Evolutionary conservation across 2,113 vertebrate species (phyloP), one percentile per base, ranked within the genome.

Genomic region (Petaurus breviceps): DNA sequence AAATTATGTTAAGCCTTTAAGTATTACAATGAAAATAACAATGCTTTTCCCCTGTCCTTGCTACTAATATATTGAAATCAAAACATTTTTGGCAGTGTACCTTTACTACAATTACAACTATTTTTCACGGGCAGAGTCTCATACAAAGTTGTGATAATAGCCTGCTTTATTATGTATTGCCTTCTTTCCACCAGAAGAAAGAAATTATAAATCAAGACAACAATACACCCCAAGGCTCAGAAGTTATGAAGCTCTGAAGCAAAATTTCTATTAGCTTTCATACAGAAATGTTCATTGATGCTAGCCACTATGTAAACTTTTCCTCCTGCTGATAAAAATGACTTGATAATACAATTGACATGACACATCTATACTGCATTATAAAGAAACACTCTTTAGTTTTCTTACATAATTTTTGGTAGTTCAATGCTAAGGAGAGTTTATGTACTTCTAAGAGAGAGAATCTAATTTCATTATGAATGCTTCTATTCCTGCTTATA

Each of bases 381-480:
- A 61, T 90, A 94, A 97, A 54, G 4, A 46, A 97, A 93, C 0
- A 50, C 0, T 94, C 8, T 95, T 94, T 25, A 96, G 6, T 9
- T 89, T 93, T 93, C 46, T 3, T 43, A 0, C 0, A 0, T 89
- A 95, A 93, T 94, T 92, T 95, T 37, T 43, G 3, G 61, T 31
- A 1, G 46, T 91, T 51, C 46, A 84, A 84, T 19, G 6, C 61
- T 55, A 84, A 95, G 91, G 68, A n/a, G 0, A 90, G 0, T 92
- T 94, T 54, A 93, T 54, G 0, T 43, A 49, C 46, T 37, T 47
- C 14, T 77, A 25, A 95, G 3, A 92, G 2, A 89, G 37, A 96
- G 49, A 3, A 96, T 2, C 37, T 1, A 50, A 9, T 91, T 97
- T 97, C 49, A 92, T 96, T 94, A 93, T 0, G 97, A 98, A 97